Evolutionary conservation across 2,888 invertebrate species (phyloP), one percentile per base, ranked within the genome.

Genomic region (Nasonovia ribisnigri): DNA sequence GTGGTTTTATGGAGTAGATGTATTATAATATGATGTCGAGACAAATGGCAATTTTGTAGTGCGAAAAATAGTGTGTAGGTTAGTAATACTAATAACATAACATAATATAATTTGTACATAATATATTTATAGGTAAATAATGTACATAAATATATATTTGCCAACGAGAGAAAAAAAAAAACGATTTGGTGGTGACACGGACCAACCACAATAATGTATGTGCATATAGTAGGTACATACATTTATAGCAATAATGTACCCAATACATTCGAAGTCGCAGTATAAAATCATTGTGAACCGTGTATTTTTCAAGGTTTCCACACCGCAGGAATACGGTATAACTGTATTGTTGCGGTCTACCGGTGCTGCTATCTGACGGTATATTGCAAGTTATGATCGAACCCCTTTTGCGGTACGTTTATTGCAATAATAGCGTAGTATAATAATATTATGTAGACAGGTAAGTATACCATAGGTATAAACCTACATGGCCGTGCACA

Each of bases 321-420:
- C 26, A 6, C 89, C 51, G 4, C 36, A 42, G 84, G 54, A 91
- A 91, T 57, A 91, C 91, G 54, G 84, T 57, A 91, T 42, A 54
- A 42, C 42, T 2, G 5, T 57, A 57, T 26, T 26, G 20, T 57
- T 36, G 29, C 20, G 67, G 87, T 87, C 67, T 48, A 92, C 60
- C 29, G 67, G 92, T 92, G 92, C 88, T 77, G 92, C 92, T 42
- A 92, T 92, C 92, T 92, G 88, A 88, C 88, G 88, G 88, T 51
- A 51, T 43, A 43, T 10, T 11, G 29, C 2, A 8, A 48, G n/a
- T 87, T 16, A n/a, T 8, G n/a, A n/a, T 48, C 46, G 46, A 48
- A 20, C 48, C 48, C 87, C 48, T 26, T 87, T 48, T 11, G 16
- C 48, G 87, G 29, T n/a, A 87, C 48, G 20, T 6, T 20, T n/a